phyloP scores from a whole-genome alignment of 1,140 invertebrate genomes.

The Zaprionus capensis region DNA sequence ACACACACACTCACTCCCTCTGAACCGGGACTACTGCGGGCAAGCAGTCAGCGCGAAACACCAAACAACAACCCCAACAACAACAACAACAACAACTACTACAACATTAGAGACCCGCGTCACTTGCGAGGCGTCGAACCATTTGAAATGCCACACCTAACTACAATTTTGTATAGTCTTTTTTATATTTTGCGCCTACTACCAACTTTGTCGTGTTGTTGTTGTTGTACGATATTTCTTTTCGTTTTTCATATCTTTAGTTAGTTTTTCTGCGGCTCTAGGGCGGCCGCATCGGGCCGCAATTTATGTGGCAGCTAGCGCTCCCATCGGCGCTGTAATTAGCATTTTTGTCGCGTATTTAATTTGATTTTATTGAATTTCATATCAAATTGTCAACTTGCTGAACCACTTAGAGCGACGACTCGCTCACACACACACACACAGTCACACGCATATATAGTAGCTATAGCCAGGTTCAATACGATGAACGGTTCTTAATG shows the following conservation, averaged over 20 bases:
- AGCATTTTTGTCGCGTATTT: conserved; percentile 81
- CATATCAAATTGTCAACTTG: conserved; percentile 76
- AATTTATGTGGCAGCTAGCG: conserved; percentile 53
- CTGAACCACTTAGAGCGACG: conserved; percentile 67
- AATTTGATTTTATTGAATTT: conserved; percentile 81
- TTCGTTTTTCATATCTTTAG: conserved; percentile 22
- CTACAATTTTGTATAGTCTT: conserved; percentile 62
- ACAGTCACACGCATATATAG: not conserved
- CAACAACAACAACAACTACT: conserved; percentile 22
- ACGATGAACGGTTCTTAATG: conserved; percentile 55
- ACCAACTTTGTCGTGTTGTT: conserved; percentile 58
- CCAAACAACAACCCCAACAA: conserved; percentile 28
- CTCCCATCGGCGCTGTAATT: conserved; percentile 51
- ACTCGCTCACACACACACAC: not conserved
- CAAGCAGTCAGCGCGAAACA: conserved; percentile 50
- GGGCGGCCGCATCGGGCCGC: conserved; percentile 19
- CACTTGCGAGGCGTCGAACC: conserved; percentile 78
- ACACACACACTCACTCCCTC: not conserved
- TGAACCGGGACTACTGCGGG: conserved; percentile 43
- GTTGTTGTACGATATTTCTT: not conserved
- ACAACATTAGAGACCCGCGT: conserved; percentile 48
- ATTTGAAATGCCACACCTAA: conserved; percentile 82
- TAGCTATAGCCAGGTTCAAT: conserved; percentile 27
- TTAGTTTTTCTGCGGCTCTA: conserved; percentile 40
- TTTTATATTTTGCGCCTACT: conserved; percentile 68